phyloP scores from a whole-genome alignment of 2,797 vertebrate genomes.

The Heteromormyrus szaboi region DNA sequence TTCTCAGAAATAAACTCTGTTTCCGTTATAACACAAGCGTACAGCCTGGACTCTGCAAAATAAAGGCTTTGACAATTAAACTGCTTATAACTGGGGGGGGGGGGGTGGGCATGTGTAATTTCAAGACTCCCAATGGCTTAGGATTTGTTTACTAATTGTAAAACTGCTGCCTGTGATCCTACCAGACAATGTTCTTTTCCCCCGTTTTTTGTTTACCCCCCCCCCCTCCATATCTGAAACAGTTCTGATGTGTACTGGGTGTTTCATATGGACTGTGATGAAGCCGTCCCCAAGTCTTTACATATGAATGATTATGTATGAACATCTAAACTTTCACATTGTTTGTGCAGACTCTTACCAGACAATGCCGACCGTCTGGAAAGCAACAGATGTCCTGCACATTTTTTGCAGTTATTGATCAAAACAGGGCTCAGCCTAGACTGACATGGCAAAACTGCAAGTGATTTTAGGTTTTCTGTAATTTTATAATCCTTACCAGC shows the following conservation, averaged over 20 bases:
- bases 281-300: background rate
- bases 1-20: conserved; percentile 20
- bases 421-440: background rate
- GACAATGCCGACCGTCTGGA: background rate
- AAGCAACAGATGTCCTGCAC: background rate
- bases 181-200: background rate
- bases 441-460: background rate
- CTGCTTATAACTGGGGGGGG: background rate
- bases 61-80: conserved; percentile 37
- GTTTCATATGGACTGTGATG: conserved; percentile 35
- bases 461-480: background rate
- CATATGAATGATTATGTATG: conserved; percentile 1
- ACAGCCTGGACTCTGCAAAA: background rate
- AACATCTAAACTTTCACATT: background rate
- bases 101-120: background rate
- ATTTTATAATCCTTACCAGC: background rate
- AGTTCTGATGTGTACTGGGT: background rate
- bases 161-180: background rate
- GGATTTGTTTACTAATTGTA: background rate
- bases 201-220: background rate
- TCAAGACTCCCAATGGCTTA: background rate
- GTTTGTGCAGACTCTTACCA: background rate
- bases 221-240: background rate
- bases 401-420: background rate
- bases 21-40: conserved; percentile 14